Evolutionary conservation across 2,113 vertebrate species (phyloP).

Genomic region (Heptranchias perlo): DNA sequence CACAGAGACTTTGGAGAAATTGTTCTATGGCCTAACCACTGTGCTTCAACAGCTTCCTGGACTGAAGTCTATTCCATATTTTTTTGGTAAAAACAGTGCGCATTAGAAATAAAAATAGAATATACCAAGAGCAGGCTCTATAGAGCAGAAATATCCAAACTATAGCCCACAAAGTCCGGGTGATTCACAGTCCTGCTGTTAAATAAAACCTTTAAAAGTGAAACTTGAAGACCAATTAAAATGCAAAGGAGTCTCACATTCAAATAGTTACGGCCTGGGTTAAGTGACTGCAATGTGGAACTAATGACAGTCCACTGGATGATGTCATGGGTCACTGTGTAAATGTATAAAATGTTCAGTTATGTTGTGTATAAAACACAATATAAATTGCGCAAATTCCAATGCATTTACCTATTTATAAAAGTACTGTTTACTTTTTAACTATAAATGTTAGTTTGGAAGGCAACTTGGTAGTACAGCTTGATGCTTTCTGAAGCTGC

Average conservation of each 20-base stretch:
- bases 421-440: background rate
- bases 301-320: no score
- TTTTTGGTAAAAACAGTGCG: background rate
- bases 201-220: background rate
- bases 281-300: background rate
- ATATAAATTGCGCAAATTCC: background rate
- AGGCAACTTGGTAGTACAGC: background rate
- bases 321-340: background rate
- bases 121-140: background rate
- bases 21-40: background rate
- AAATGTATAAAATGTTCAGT: no score
- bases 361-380: no score
- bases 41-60: background rate
- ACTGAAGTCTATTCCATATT: background rate
- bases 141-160: background rate
- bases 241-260: background rate
- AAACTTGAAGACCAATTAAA: background rate
- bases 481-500: background rate
- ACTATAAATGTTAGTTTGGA: background rate
- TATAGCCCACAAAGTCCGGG: background rate
- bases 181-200: background rate
- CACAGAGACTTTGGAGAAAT: background rate
- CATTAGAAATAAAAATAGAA: background rate
- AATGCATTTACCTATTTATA: background rate
- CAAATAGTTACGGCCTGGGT: background rate